Percentiles rank a stretch among this genome's conserved stretches.
Evolutionary conservation across 2,888 invertebrate species (phyloP).

Genomic region (Dryadula phaetusa): DNA sequence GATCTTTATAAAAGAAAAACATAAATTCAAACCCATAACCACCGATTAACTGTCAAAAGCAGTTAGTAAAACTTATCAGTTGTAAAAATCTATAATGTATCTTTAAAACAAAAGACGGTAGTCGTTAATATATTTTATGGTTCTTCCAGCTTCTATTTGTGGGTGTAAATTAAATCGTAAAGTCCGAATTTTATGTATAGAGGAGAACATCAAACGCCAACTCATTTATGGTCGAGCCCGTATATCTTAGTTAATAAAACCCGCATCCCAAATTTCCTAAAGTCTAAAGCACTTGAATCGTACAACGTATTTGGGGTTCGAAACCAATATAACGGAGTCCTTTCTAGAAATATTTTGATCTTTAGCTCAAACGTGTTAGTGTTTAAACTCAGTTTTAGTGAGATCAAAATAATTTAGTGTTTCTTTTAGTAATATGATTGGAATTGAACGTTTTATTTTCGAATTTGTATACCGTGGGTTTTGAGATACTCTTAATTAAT

Average conservation of each 20-base stretch:
- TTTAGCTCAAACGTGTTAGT: neutral
- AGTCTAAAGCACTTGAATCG: slow-evolving; percentile 40
- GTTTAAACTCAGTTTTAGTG: neutral
- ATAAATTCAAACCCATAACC: neutral
- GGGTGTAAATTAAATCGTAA: slow-evolving; percentile 39
- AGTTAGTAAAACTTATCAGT: neutral
- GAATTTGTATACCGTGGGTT: slow-evolving; percentile 8
- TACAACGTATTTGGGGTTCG: slow-evolving; percentile 27
- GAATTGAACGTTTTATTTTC: slow-evolving; percentile 17
- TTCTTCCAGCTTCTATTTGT: slow-evolving; percentile 38
- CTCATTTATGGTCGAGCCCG: slow-evolving; percentile 51
- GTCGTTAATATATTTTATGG: slow-evolving; percentile 22
- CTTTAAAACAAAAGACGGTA: slow-evolving; percentile 9
- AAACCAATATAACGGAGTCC: slow-evolving; percentile 39
- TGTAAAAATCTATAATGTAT: slow-evolving; percentile 16
- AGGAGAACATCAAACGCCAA: slow-evolving; percentile 40
- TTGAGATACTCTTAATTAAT: slow-evolving; percentile 14
- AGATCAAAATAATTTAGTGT: neutral
- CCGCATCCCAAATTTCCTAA: slow-evolving; percentile 54
- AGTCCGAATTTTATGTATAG: slow-evolving; percentile 45
- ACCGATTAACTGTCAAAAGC: neutral
- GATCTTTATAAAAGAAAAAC: neutral
- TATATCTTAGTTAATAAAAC: slow-evolving; percentile 57
- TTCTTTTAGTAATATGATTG: slow-evolving; percentile 22
- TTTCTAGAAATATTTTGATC: slow-evolving; percentile 22